Evolutionary conservation across 2,113 vertebrate genomes (phyloP).

Genomic region (Labeo rohita): DNA sequence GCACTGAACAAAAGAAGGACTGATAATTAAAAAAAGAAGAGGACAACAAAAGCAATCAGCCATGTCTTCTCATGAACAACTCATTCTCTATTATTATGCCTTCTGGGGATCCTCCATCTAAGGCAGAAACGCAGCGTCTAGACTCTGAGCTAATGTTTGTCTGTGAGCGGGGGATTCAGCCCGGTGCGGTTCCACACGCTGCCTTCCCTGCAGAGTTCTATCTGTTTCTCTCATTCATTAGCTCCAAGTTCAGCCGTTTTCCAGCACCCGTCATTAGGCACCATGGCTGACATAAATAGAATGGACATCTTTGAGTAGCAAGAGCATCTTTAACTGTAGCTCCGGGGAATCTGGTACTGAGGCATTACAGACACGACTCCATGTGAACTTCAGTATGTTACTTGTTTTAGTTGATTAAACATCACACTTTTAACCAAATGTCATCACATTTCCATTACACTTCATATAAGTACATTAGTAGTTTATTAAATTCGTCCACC

Average conservation of each 20-base stretch:
- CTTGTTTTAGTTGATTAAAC: neutral
- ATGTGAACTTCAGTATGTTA: constrained; percentile 5
- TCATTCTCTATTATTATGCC: constrained; percentile 36
- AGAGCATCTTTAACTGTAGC: constrained; percentile 26
- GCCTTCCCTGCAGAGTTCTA: constrained; percentile 27
- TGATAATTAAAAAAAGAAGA: constrained; percentile 47
- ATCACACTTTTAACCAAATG: constrained; percentile 16
- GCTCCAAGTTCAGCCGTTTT: constrained; percentile 11
- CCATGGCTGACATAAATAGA: constrained; percentile 1
- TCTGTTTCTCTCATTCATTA: constrained; percentile 28
- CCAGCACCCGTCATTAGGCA: constrained; percentile 36
- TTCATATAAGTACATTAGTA: neutral
- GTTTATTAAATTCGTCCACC: neutral
- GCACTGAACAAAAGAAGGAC: constrained; percentile 18
- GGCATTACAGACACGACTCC: neutral
- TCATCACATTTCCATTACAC: neutral
- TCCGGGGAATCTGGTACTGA: neutral
- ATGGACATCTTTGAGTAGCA: neutral
- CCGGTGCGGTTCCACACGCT: neutral
- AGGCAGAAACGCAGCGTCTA: constrained; percentile 44
- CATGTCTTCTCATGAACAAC: constrained; percentile 34
- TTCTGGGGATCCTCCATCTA: constrained; percentile 41
- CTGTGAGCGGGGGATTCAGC: constrained; percentile 33
- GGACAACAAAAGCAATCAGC: constrained; percentile 45
- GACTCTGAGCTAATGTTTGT: constrained; percentile 48